Evolutionary conservation across 1,140 invertebrate species (phyloP), one percentile per base, ranked within the genome.

Genomic region (Drosophila teissieri): DNA sequence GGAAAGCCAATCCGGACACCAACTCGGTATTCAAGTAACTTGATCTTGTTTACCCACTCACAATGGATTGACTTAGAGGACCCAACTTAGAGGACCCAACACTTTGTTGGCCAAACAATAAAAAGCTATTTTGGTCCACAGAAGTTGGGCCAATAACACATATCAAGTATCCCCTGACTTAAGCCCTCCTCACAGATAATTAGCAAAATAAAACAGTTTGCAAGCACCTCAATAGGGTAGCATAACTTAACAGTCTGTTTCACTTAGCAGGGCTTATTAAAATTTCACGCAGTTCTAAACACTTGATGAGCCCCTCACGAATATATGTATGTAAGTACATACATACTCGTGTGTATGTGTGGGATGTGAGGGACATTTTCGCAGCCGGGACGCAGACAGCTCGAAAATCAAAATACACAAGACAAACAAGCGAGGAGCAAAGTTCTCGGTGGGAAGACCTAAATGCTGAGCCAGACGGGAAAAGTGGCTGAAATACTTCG

Each of bases 261-360:
- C 64, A 70, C 70, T 76, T 83, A 77, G 75, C 44, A 46, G 31
- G 54, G 80, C 80, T 83, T 83, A 83, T 83, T 83, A 79, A 83
- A 83, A 83, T 83, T 83, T 83, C 61, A 83, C 83, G 70, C 70
- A 72, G 64, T 70, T 78, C 57, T 82, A 82, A 82, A 73, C 79
- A 69, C 73, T 82, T 61, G 58, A 81, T 61, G 42, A 37, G 51
- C 52, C 54, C 42, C 24, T 40, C 37, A 48, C 52, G 19, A 40
- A 24, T 36, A 49, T 19, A 19, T 19, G 22, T 42, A 8, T 8
- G 27, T 7, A 31, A 10, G 7, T 8, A 8, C 27, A 31, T 31
- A 31, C 7, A 31, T 31, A 31, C 22, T 3, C 12, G 19, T 31
- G 39, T 53, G 7, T n/a, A 31, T 45, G 17, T 51, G 15, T 15